Evolutionary conservation across 53 echinoderm and acorn worm genomes (phyloP).

Genomic region (Antedon mediterranea): DNA sequence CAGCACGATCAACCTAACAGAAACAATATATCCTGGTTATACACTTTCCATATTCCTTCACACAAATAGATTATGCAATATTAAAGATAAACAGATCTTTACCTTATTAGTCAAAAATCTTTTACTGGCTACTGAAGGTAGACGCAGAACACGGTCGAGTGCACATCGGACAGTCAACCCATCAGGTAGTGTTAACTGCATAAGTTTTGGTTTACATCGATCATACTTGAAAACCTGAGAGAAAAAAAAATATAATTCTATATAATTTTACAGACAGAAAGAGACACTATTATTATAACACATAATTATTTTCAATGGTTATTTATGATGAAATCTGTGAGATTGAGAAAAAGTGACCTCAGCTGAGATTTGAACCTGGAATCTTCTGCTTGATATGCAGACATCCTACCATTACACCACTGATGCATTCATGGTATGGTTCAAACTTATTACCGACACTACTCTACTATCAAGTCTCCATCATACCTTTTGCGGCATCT

Average conservation of each 20-base stretch:
- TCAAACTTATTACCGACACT: too few relatives aligned
- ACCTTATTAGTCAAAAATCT: constrained; percentile 97
- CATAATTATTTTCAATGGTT: too few relatives aligned
- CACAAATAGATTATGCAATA: too few relatives aligned
- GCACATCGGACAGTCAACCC: constrained; percentile 51
- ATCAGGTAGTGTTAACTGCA: constrained; percentile 41
- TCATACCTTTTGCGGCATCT: constrained; percentile 85
- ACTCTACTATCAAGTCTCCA: too few relatives aligned
- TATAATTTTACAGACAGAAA: too few relatives aligned
- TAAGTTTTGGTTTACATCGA: constrained; percentile 26
- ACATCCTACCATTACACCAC: too few relatives aligned
- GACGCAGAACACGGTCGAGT: constrained; percentile 70
- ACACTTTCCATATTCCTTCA: too few relatives aligned
- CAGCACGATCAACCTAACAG: constrained; percentile 79
- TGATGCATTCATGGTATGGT: too few relatives aligned
- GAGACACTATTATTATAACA: too few relatives aligned
- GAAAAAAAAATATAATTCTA: not conserved
- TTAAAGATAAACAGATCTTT: not conserved
- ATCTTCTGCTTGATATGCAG: too few relatives aligned
- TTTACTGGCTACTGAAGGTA: constrained; percentile 94
- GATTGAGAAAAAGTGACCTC: not conserved
- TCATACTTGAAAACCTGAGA: constrained; percentile 57
- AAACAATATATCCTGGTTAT: not conserved
- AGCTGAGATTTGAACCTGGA: too few relatives aligned
- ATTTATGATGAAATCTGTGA: not conserved